Base-by-base conservation (phyloP, 30 jellyfish, hydroid and myxozoan genomes). In the Phacellophora camtschatica region DNA sequence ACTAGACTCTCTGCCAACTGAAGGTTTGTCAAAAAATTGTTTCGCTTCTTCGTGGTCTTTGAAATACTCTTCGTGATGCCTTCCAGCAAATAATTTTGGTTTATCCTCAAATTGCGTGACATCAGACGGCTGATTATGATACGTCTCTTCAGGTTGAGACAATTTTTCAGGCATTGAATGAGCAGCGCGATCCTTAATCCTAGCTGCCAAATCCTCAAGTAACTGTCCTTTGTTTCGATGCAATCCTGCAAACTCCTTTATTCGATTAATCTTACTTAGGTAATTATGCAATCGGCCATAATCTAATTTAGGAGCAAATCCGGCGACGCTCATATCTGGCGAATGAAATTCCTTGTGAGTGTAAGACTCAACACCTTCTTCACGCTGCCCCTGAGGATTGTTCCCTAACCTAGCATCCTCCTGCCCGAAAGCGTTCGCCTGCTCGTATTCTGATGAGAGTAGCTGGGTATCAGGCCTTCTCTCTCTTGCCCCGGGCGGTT, bases 401-500 rank as follows among this genome's bases (percentile, higher is more conserved):
- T 43, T 82, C 0, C 86, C 59, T 8, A 54, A 34, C 12, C 39
- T 70, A 13, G 81, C 86, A 6, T 59, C 74, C 41, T 34, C 93
- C 20, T 85, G 82, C 18, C 74, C 74, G 48, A 49, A 29, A 30
- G 54, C 74, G 55, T 73, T 73, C 19, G 96, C 96, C 43, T 85
- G 96, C 8, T 71, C 89, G 37, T 85, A 85, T 46, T 85, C 96
- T 20, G 96, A 73, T 3, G 96, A 58, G 16, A 75, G 31, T 24
- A 31, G 46, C 41, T 85, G 90, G 50, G n/a, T 37, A 16, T 46
- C 71, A 5, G 93, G 16, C 49, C 64, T 83, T 2, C 64, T 29
- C 39, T 71, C 64, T n/a, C n/a, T n/a, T 43, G 54, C 56, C 24
- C 25, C 62, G 34, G 77, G 48, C 12, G 27, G 74, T 24, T n/a